These are phyloP conservation scores for human (Homo sapiens) DNA, from an alignment of 2,113 vertebrate genomes.

Conservation along the genomic window GRCh38 chr14:75023001-75023500, in stretches of 20 bases:
- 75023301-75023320: background rate
- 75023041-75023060: slow-evolving; percentile 18
- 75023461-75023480: slow-evolving; percentile 35
- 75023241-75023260: background rate
- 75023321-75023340: background rate
- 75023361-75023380: slow-evolving; percentile 5
- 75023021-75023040: slow-evolving; percentile 70
- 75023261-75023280: background rate
- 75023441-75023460: background rate
- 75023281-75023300: background rate
- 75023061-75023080: background rate
- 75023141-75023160: background rate
- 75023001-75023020: slow-evolving; percentile 96
- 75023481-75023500: slow-evolving; percentile 6
- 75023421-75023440: background rate
- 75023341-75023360: background rate
- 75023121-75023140: background rate
- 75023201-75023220: background rate
- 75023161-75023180: background rate
- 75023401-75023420: slow-evolving; percentile 43
- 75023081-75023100: slow-evolving; percentile 21
- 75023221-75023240: background rate
- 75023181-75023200: background rate
- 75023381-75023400: slow-evolving; percentile 47
- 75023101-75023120: slow-evolving; percentile 11